Base-by-base conservation (phyloP, 2,888 invertebrate species). In the Chrysolina oricalcia region DNA sequence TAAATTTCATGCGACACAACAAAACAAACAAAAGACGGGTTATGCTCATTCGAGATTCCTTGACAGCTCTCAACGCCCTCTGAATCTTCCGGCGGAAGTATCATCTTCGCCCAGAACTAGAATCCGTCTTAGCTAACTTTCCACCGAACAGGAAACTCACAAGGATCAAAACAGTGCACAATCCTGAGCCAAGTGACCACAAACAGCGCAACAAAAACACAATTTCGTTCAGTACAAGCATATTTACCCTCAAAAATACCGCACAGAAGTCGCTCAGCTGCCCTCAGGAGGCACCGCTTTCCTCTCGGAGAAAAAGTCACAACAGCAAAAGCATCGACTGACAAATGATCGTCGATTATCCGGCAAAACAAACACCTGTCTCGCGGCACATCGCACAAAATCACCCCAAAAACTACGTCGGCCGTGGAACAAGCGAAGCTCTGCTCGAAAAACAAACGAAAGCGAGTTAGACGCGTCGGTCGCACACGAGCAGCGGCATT, bases 291-390 rank as follows among this genome's bases (percentile, higher is more conserved):
- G 17, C 27, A 27, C 27, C 27, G 5, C 27, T 59, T 8, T 27
- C 59, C 35, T 10, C 35, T 11, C 59, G 27, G 17, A 10, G 13
- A 23, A 23, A 59, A 17, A 27, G 10, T 59, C 59, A 59, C 59
- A 59, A 59, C 59, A 59, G 59, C 35, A 59, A 35, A n/a, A 23
- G 59, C 23, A 59, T 21, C 53, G 5, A 19, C 21, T 6, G 53
- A 23, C 15, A 15, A 59, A 13, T 23, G 13, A 59, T 15, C 23
- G 59, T 59, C 59, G 15, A 56, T 56, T 56, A 21, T 56, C 23
- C n/a, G 27, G 35, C 35, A 59, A 59, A 59, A 59, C 59, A 59
- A 59, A 59, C 59, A 59, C 59, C 59, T 59, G 59, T 59, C 59
- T 59, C 59, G 56, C 56, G 23, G 56, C 56, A 56, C 56, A 56